Conservation (phyloP, 1,140 invertebrate genomes). For the Caerostris extrusa region DNA sequence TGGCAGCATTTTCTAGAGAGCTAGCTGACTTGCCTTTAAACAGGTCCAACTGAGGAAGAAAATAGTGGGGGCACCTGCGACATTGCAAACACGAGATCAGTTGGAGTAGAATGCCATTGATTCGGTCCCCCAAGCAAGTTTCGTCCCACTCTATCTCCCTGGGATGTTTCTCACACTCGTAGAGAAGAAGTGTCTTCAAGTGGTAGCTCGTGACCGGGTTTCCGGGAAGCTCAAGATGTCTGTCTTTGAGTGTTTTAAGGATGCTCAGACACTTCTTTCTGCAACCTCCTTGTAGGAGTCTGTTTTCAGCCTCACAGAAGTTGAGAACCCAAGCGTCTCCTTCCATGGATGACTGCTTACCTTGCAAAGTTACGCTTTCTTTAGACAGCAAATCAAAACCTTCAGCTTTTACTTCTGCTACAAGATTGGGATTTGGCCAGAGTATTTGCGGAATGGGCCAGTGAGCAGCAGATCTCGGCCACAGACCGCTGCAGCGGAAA, state of each 20-base stretch:
- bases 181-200: slow-evolving; percentile 96
- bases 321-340: slow-evolving; percentile 98
- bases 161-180: slow-evolving; percentile 99
- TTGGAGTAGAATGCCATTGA: slow-evolving; percentile 98
- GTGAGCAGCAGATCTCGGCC: slow-evolving; percentile 96
- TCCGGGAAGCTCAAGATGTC: slow-evolving; percentile 95
- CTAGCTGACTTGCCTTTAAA: slow-evolving; percentile 97
- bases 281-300: slow-evolving; percentile 92
- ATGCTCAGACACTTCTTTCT: slow-evolving; percentile 94
- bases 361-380: slow-evolving; percentile 88
- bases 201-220: slow-evolving; percentile 97
- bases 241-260: slow-evolving; percentile 95
- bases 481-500: slow-evolving; percentile 95
- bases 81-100: slow-evolving; percentile 98
- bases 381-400: slow-evolving; percentile 98
- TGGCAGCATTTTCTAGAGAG: slow-evolving; percentile 96
- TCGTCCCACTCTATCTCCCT: slow-evolving; percentile 98
- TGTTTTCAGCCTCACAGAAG: slow-evolving; percentile 96
- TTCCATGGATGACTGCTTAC: slow-evolving; percentile 97
- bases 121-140: slow-evolving; percentile 93
- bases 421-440: slow-evolving; percentile 96
- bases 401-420: slow-evolving; percentile 97
- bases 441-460: slow-evolving; percentile 96
- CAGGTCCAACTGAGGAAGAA: slow-evolving; percentile 94
- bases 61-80: slow-evolving; percentile 96